These are phyloP conservation scores for Balearica regulorum DNA, from an alignment of 2,797 vertebrate species.

Conservation along the genomic window DNA sequence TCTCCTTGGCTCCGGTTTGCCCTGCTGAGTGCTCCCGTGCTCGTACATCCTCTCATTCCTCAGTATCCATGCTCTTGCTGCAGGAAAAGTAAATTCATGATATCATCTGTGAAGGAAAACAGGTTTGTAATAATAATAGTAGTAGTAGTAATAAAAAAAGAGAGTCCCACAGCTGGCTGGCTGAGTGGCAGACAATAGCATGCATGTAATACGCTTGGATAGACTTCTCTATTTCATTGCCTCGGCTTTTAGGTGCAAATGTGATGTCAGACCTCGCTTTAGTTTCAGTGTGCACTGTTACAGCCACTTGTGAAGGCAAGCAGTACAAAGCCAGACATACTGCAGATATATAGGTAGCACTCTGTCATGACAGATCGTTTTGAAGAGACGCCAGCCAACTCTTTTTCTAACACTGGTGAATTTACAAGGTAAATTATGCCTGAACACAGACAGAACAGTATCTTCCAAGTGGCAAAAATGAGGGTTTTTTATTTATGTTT, in stretches of 20 bases:
- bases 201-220: background rate
- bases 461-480: background rate
- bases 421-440: background rate
- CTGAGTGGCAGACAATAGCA: constrained; percentile 12
- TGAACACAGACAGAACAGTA: background rate
- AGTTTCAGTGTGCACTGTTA: background rate
- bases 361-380: background rate
- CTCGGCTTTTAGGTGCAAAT: background rate
- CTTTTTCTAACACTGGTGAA: background rate
- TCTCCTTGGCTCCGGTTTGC: background rate
- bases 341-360: background rate
- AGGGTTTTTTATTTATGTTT: background rate
- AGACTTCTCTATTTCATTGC: constrained; percentile 2
- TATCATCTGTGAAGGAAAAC: constrained; percentile 10
- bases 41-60: background rate
- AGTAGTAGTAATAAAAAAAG: background rate
- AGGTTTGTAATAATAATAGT: background rate
- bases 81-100: constrained; percentile 12
- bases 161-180: background rate
- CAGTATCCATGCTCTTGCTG: background rate
- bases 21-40: background rate
- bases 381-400: background rate
- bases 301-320: background rate
- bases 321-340: background rate
- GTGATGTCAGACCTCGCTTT: background rate